Conservation (phyloP, 2,113 vertebrate species). For the Puntigrus tetrazona region DNA sequence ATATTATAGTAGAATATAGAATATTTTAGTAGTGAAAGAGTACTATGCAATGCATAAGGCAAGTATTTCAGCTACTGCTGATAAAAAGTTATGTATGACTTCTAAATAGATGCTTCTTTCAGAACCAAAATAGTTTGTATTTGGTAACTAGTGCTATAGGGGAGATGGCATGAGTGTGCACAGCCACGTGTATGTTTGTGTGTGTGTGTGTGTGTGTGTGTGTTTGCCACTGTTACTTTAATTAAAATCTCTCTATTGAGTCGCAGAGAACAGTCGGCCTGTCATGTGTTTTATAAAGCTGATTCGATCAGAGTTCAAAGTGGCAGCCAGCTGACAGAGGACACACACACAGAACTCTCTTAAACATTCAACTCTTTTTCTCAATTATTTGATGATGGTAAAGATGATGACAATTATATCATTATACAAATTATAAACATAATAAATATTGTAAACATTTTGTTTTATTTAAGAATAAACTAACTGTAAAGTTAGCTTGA, state of each 20-base stretch:
- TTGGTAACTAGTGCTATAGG: slow-evolving; percentile 46
- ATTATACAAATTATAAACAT: slow-evolving; percentile 9
- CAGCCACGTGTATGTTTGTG: slow-evolving; percentile 18
- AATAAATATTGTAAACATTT: background rate
- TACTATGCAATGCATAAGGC: slow-evolving; percentile 31
- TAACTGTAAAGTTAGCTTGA: background rate
- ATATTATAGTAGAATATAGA: background rate
- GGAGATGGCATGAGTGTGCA: slow-evolving; percentile 37
- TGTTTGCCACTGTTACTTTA: slow-evolving; percentile 47
- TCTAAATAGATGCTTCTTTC: slow-evolving; percentile 51
- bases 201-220: slow-evolving; percentile 13
- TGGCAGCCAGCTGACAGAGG: slow-evolving; percentile 19
- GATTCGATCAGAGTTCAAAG: slow-evolving; percentile 34
- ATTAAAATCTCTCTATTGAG: slow-evolving; percentile 45
- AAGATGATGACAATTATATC: background rate
- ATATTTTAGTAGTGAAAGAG: background rate
- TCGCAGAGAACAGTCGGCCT: slow-evolving; percentile 23
- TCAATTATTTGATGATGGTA: background rate
- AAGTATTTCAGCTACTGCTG: slow-evolving; percentile 31
- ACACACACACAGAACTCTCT: slow-evolving; percentile 2
- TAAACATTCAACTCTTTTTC: background rate
- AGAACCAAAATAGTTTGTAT: slow-evolving; percentile 49
- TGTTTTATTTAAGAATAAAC: background rate
- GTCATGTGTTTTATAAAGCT: slow-evolving; percentile 49
- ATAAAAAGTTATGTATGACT: slow-evolving; percentile 39